Conservation (phyloP, 2,797 vertebrate species). For the Bucorvus abyssinicus region DNA sequence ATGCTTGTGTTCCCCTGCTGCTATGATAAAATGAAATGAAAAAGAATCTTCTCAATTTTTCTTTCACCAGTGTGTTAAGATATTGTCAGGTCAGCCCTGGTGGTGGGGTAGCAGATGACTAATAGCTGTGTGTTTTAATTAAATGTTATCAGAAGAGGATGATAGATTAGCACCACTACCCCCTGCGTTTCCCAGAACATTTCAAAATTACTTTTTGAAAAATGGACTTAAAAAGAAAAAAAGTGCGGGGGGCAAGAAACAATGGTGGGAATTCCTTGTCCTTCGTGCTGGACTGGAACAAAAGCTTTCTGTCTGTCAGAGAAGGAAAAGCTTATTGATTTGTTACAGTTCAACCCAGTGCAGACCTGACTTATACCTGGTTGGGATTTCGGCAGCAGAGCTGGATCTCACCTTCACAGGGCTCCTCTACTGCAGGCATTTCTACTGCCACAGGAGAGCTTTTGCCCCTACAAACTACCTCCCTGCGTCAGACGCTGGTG, state of each 20-base stretch:
- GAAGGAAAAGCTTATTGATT: not conserved
- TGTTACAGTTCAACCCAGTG: not conserved
- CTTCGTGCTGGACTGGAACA: not conserved
- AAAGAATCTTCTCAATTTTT: conserved; percentile 34
- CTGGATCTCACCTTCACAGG: not conserved
- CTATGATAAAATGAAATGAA: conserved; percentile 30
- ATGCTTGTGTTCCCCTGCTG: conserved; percentile 15
- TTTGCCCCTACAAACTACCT: not conserved
- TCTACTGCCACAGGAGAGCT: not conserved
- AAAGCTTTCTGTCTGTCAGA: conserved; percentile 17
- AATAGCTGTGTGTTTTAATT: conserved; percentile 65
- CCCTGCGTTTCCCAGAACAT: conserved; percentile 58
- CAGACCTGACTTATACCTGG: not conserved
- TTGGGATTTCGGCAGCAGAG: not conserved
- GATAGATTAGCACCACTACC: conserved; percentile 54
- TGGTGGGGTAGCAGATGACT: conserved; percentile 51
- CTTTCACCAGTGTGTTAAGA: conserved; percentile 52
- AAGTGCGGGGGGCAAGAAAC: not conserved
- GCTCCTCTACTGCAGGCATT: not conserved
- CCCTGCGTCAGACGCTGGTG: not conserved
- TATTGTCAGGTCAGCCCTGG: conserved; percentile 37
- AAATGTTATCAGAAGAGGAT: conserved; percentile 63
- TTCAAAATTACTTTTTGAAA: conserved; percentile 71
- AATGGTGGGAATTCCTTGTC: conserved; percentile 55
- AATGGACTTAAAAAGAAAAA: conserved; percentile 35